phyloP scores from a whole-genome alignment of 2,113 vertebrate genomes.

The Chloropsis cyanopogon region DNA sequence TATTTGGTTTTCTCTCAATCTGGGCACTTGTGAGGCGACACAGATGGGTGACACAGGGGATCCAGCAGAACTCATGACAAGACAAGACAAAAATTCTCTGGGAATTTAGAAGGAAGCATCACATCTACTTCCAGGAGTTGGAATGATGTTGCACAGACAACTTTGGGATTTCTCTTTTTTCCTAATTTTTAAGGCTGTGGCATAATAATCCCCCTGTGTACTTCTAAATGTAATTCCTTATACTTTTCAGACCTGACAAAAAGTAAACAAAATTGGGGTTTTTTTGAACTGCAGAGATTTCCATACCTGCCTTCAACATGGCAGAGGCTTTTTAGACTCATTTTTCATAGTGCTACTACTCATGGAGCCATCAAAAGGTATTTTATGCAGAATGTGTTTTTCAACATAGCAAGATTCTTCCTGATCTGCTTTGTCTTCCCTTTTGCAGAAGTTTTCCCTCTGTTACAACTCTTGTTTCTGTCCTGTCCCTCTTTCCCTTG shows the following conservation, averaged over 20 bases:
- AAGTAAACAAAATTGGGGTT: neutral
- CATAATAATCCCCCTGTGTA: neutral
- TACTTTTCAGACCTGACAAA: neutral
- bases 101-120: neutral
- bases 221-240: neutral
- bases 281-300: neutral
- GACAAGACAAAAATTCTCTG: neutral
- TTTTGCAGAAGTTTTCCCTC: neutral
- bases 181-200: neutral
- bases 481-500: neutral
- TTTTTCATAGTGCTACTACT: neutral
- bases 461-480: neutral
- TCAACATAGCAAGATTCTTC: neutral
- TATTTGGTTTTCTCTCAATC: neutral
- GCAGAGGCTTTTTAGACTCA: neutral
- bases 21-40: neutral
- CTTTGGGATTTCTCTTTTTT: neutral
- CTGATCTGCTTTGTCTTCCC: neutral
- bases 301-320: neutral
- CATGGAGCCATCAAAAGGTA: neutral
- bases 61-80: neutral
- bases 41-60: neutral
- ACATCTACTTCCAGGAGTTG: neutral
- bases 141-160: neutral
- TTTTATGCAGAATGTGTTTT: neutral